These are phyloP conservation scores for Proterorhinus semilunaris DNA, from an alignment of 2,113 vertebrate genomes.

Conservation along the genomic window DNA sequence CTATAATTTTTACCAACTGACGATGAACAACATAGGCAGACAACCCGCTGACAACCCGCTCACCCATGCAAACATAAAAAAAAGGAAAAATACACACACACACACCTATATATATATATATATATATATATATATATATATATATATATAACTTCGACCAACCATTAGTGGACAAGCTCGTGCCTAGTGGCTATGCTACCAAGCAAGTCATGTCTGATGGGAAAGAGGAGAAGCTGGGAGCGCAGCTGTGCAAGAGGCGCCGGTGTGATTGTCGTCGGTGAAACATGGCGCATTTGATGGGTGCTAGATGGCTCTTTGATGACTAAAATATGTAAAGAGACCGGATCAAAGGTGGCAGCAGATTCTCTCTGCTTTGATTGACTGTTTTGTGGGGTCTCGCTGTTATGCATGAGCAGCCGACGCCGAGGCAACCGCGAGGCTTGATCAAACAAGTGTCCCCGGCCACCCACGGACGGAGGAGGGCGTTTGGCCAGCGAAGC, in stretches of 20 bases:
- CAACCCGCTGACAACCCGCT: constrained; percentile 2
- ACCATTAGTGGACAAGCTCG: constrained; percentile 10
- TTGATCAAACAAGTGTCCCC: constrained; percentile 46
- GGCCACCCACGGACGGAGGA: background rate
- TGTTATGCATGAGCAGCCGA: constrained; percentile 49
- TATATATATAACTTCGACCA: background rate
- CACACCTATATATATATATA: no score
- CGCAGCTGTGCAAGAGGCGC: constrained; percentile 44
- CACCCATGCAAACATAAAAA: constrained; percentile 13
- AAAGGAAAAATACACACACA: constrained; percentile 5
- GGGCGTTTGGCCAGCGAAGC: background rate
- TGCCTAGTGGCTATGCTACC: constrained; percentile 20
- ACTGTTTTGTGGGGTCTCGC: constrained; percentile 35
- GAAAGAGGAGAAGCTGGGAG: constrained; percentile 27
- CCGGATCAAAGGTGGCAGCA: constrained; percentile 60
- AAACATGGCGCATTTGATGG: constrained; percentile 29
- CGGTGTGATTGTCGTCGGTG: constrained; percentile 28
- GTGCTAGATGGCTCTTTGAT: constrained; percentile 49
- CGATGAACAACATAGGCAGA: constrained; percentile 31
- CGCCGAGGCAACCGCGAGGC: constrained; percentile 11
- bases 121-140: no score
- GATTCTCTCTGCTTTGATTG: constrained; percentile 47
- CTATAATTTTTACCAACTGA: constrained; percentile 39
- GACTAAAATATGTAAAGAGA: constrained; percentile 58
- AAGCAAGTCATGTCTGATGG: constrained; percentile 4